Evolutionary conservation across 2,888 invertebrate species (phyloP), one percentile per base, ranked within the genome.

Genomic region (Xanthostigma xanthostigma): DNA sequence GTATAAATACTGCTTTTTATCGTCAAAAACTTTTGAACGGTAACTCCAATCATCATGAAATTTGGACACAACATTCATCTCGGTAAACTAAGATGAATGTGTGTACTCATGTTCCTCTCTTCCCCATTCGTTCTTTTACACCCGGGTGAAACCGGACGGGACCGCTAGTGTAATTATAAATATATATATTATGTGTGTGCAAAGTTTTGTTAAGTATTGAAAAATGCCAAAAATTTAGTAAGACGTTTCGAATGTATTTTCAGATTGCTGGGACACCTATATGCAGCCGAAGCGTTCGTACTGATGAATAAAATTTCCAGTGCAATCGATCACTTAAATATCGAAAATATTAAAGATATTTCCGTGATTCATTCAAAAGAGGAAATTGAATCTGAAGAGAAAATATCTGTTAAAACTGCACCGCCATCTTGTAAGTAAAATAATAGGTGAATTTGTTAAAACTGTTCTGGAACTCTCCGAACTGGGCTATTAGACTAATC

Each of bases 241-340:
- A n/a, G n/a, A n/a, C 41, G n/a, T 41, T 39, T 27, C 37, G 11
- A 46, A 48, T 46, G 49, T 55, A 27, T 55, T 60, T 58, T 14
- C 54, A 84, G 85, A 64, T 76, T 89, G 56, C 72, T 94, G 58
- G 92, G 83, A 0, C 87, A 90, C 64, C 75, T 94, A 58, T 95
- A 95, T 65, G 84, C 87, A 45, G 91, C 91, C 0, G 93, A 95
- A 68, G 84, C 91, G 33, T 70, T 90, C 10, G 81, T 93, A 46
- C 77, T 84, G 57, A 69, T 89, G 61, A 88, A 93, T 61, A 78
- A 81, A 66, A 79, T 90, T 54, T 71, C 78, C 1, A 91, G 93
- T 64, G 93, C 93, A 1, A 74, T 90, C 10, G 80, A 85, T 49
- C 83, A 89, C 66, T 70, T 95, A 45, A 86, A 90, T 58, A 84